Conservation (phyloP, 2,888 invertebrate genomes). For the Arctia plantaginis region DNA sequence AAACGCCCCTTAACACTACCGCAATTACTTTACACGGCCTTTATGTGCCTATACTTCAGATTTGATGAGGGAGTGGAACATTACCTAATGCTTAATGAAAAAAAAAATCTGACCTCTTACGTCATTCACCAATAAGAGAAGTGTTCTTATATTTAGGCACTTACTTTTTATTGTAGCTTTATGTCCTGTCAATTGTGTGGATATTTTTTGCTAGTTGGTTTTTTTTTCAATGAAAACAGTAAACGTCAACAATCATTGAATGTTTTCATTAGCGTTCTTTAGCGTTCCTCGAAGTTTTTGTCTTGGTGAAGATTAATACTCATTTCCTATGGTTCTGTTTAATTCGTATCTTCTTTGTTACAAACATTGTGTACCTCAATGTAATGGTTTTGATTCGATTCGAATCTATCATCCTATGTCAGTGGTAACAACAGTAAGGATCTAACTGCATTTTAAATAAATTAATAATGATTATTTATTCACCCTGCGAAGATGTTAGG, state of each 20-base stretch:
- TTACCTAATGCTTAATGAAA: not conserved
- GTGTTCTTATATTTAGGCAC: not conserved
- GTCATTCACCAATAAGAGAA: not conserved
- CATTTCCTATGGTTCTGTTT: no score
- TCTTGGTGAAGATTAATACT: no score
- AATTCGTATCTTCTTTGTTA: no score
- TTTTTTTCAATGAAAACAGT: conserved; percentile 19
- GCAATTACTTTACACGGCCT: conserved; percentile 39
- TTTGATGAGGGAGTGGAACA: conserved; percentile 27
- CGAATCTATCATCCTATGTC: no score
- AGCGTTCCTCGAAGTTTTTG: no score
- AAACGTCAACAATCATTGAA: not conserved
- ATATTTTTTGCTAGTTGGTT: not conserved
- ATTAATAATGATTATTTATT: no score
- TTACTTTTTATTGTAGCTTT: not conserved
- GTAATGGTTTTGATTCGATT: no score
- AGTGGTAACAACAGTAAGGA: no score
- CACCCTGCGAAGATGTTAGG: no score
- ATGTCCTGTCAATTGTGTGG: not conserved
- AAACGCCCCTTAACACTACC: conserved; percentile 46
- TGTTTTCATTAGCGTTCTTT: not conserved
- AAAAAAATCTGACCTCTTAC: not conserved
- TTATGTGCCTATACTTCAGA: conserved; percentile 30
- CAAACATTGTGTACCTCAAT: no score
- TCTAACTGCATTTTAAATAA: no score